Base-by-base conservation (phyloP, 2,113 vertebrate genomes). In the Hepsetus odoe region DNA sequence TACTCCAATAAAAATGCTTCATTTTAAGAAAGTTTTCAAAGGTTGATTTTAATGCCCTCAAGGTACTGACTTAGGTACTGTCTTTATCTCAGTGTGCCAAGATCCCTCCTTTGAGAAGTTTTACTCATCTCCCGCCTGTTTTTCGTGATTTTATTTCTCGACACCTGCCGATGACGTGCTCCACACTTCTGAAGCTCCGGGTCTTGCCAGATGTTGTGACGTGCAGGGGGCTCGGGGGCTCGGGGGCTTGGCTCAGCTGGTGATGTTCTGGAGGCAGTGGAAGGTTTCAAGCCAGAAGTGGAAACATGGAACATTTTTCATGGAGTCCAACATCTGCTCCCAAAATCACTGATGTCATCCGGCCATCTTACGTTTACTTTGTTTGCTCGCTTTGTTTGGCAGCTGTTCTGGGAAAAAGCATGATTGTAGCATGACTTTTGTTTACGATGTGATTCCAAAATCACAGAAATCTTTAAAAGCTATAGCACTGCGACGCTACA, bases 241-340 rank as follows among this genome's bases (percentile, higher is more conserved):
- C 16, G 44, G 46, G 28, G 51, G 24, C 65, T 38, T 16, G 3
- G 49, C 33, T 46, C 8, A n/a, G 33, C 5, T 44, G 33, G 6
- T 24, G 5, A 40, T 30, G 66, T 44, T 70, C 55, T 70, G 32
- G 72, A 40, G 30, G 10, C 14, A 26, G 5, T 18, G n/a, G 5
- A 22, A 64, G 18, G 3, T 55, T 24, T 67, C 26, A 35, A n/a
- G 42, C 12, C 58, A 24, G 58, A 65, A 69, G 46, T 71, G 53
- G 53, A 69, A 72, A 79, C 69, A 81, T 81, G 66, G 74, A 72
- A 67, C 67, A 80, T 88, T 84, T 62, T 65, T 68, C 20, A 35
- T 35, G 44, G 80, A 30, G 75, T 46, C 20, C 10, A 81, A 81
- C 82, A 81, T 84, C 82, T 81, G 79, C 38, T 80, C 65, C 32